phyloP scores from a whole-genome alignment of 1,140 invertebrate genomes.

The Hermatobates lingyangjiaoensis region DNA sequence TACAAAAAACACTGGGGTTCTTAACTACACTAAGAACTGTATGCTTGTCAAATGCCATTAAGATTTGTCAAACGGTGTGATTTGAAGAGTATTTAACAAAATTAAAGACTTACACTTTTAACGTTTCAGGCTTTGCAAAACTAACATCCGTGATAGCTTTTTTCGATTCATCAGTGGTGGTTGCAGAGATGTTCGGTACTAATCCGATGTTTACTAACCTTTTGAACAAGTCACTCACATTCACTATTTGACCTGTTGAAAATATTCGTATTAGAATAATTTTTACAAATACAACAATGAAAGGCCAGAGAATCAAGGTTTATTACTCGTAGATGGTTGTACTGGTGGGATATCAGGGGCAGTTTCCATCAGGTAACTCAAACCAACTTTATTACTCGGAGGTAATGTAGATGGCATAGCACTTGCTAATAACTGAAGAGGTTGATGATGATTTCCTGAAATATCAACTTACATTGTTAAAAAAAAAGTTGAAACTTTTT shows the following conservation, averaged over 20 bases:
- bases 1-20: no score
- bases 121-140: constrained; percentile 42
- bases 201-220: constrained; percentile 71
- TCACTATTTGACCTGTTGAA: no score
- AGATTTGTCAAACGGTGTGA: no score
- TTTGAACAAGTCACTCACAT: constrained; percentile 64
- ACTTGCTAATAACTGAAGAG: constrained; percentile 39
- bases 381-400: constrained; percentile 15
- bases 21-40: no score
- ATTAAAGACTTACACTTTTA: constrained; percentile 45
- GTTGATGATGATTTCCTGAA: constrained; percentile 4
- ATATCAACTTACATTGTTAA: no score
- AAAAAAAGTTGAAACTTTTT: no score
- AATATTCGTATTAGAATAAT: no score
- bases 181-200: constrained; percentile 32
- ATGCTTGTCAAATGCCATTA: no score
- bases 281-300: no score
- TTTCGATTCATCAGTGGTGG: constrained; percentile 19
- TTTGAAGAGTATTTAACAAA: no score
- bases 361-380: constrained; percentile 18
- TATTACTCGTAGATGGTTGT: constrained; percentile 31
- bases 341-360: constrained; percentile 24
- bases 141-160: constrained; percentile 36
- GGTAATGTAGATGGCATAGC: constrained; percentile 31
- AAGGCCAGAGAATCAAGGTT: no score